These are phyloP conservation scores for Oscheius sp. DNA, from an alignment of 2,888 invertebrate species.

Conservation along the genomic window DNA sequence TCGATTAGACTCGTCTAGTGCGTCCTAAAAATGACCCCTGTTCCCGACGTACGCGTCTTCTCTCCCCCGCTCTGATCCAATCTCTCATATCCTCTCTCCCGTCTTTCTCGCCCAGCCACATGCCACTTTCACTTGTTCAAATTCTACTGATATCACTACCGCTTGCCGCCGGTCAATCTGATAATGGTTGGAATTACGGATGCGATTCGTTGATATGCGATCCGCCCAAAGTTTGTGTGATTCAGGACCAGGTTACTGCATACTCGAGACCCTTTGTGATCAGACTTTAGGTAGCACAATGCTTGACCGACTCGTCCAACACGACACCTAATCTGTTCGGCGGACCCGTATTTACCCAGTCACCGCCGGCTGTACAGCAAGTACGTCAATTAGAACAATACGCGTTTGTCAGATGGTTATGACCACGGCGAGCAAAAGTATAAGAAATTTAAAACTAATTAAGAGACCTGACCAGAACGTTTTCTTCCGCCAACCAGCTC, in stretches of 20 bases:
- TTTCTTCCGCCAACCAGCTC: too few relatives aligned
- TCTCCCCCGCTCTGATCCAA: conserved; percentile 1
- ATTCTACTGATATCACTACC: conserved; percentile 21
- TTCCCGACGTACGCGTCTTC: conserved; percentile 6
- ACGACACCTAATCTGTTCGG: conserved; percentile 36
- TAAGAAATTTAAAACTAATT: too few relatives aligned
- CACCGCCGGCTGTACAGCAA: conserved; percentile 8
- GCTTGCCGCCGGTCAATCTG: conserved; percentile 10
- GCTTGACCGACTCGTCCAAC: conserved; percentile 36
- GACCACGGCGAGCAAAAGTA: too few relatives aligned
- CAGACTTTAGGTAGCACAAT: conserved; percentile 51
- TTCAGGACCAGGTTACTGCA: conserved; percentile 47
- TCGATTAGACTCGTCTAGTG: too few relatives aligned
- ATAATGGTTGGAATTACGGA: conserved; percentile 22
- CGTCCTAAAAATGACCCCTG: neutral
- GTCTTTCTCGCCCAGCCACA: neutral
- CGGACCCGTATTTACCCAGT: conserved; percentile 26
- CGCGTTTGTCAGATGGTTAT: too few relatives aligned
- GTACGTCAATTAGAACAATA: too few relatives aligned
- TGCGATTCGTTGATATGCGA: conserved; percentile 61
- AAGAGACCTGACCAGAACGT: too few relatives aligned
- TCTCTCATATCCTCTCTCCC: conserved; percentile 8
- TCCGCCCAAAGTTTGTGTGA: conserved; percentile 54
- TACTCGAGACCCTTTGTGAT: neutral
- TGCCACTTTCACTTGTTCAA: conserved; percentile 11